Base-by-base conservation (phyloP, 2,797 vertebrate species). In the Margarornis squamiger region DNA sequence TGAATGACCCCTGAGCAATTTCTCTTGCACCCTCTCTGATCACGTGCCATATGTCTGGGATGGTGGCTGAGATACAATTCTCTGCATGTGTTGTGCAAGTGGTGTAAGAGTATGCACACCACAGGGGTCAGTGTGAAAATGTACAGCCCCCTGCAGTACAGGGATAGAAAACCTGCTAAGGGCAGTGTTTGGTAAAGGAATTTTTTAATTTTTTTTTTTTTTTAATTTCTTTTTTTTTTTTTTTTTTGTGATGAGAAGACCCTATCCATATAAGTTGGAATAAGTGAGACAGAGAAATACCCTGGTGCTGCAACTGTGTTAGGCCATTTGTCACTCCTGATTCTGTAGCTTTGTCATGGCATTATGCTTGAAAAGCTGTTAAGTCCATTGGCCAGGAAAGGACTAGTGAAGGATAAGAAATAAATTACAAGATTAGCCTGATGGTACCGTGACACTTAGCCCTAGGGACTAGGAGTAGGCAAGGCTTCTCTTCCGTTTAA, bases 11-110 rank as follows among this genome's bases (percentile, higher is more conserved):
- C 10, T 34, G 24, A 57, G 29, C 9, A 82, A 4, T 66, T 92
- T 68, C 51, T 89, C 6, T 34, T 80, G 10, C 24, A 55, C 2
- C 4, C 5, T 77, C 29, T 27, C 9, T 74, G 11, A 57, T 41
- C 10, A 19, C 8, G 19, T 14, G 5, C 36, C 2, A 0, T n/a
- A 7, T 12, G 5, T 34, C 36, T n/a, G 65, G 20, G 2, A 13
- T 51, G 13, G 27, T 43, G n/a, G 12, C 9, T 77, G 24, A 48
- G 12, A 45, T n/a, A 46, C 2, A 43, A 38, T 51, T 65, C 67
- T 66, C 58, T 58, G 23, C 39, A 57, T 12, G 13, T 54, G 10
- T 32, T 54, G n/a, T 65, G 30, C 16, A 58, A 72, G 26, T 68
- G 10, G 2, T 72, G 8, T 17, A 49, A 43, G 58, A 63, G 2